A percentile compares a stretch with the other conserved stretches of the same genome.
Conservation (phyloP, 2,888 invertebrate species). For the Amblyteles armatorius region DNA sequence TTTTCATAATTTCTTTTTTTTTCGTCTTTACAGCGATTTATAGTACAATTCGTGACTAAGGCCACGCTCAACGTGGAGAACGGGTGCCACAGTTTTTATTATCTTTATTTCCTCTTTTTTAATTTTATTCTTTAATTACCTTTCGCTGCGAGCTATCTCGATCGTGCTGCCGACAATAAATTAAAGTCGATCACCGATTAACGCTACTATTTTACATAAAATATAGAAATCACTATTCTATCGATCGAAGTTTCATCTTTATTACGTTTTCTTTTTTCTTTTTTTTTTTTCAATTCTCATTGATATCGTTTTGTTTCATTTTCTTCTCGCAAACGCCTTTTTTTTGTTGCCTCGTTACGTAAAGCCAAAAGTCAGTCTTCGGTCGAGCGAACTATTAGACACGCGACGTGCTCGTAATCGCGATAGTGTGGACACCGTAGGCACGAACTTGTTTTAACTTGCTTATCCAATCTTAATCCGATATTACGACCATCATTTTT, state of each 20-base stretch:
- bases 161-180: slow-evolving; percentile 54
- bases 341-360: slow-evolving; percentile 57
- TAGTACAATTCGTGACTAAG: slow-evolving; percentile 51
- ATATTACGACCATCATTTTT: slow-evolving; percentile 28
- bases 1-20: slow-evolving; percentile 11
- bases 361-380: slow-evolving; percentile 76
- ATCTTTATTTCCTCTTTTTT: slow-evolving; percentile 29
- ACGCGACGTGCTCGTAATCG: slow-evolving; percentile 70
- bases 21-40: slow-evolving; percentile 33
- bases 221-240: slow-evolving; percentile 60
- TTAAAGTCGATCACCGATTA: slow-evolving; percentile 52
- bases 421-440: slow-evolving; percentile 63
- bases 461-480: slow-evolving; percentile 43
- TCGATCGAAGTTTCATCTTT: slow-evolving; percentile 42
- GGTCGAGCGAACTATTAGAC: slow-evolving; percentile 68
- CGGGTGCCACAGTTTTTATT: slow-evolving; percentile 40
- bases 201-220: slow-evolving; percentile 59
- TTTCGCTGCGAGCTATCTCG: slow-evolving; percentile 22
- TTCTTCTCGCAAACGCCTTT: slow-evolving; percentile 34
- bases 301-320: slow-evolving; percentile 33
- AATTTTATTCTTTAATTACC: slow-evolving; percentile 32
- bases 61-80: slow-evolving; percentile 65
- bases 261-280: slow-evolving; percentile 4
- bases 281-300: background rate
- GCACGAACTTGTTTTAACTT: slow-evolving; percentile 64